These are phyloP conservation scores for Geotrypetes seraphini DNA, from an alignment of 2,797 vertebrate species.

Conservation along the genomic window DNA sequence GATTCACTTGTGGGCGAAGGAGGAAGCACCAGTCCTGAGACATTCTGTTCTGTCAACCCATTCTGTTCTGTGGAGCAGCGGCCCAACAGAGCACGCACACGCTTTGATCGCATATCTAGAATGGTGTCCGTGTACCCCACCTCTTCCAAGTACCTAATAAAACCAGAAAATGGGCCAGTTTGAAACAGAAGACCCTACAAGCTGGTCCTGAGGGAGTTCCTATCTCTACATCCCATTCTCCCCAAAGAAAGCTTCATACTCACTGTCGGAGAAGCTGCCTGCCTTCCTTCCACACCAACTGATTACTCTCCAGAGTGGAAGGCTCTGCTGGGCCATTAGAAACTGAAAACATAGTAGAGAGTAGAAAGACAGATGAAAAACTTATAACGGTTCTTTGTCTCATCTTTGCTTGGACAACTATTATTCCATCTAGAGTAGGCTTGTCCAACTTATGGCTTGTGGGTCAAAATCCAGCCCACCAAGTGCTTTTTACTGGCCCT, in stretches of 20 bases:
- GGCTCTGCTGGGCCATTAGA: conserved; percentile 73
- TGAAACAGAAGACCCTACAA: too few species aligned
- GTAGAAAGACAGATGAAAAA: neutral
- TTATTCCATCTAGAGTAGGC: too few species aligned
- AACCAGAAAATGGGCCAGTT: too few species aligned
- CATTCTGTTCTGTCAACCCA: conserved; percentile 47
- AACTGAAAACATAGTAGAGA: conserved; percentile 36
- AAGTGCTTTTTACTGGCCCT: too few species aligned
- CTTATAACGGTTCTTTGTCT: too few species aligned
- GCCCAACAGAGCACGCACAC: conserved; percentile 73
- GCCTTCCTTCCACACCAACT: conserved; percentile 84
- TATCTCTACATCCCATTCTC: too few species aligned
- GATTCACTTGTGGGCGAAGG: conserved; percentile 29
- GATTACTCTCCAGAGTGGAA: conserved; percentile 67
- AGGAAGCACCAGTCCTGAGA: conserved; percentile 5
- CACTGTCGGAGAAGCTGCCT: conserved; percentile 84
- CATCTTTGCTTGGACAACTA: too few species aligned
- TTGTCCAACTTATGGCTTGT: too few species aligned
- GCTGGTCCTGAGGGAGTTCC: too few species aligned
- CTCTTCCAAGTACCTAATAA: conserved; percentile 83
- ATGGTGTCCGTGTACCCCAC: conserved; percentile 86
- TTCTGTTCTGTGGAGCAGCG: conserved; percentile 70
- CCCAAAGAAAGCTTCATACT: conserved; percentile 9
- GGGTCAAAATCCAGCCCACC: too few species aligned
- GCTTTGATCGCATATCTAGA: conserved; percentile 79